Evolutionary conservation across 2,888 invertebrate genomes (phyloP), one percentile per base, ranked within the genome.

Genomic region (Keiferia lycopersicella): DNA sequence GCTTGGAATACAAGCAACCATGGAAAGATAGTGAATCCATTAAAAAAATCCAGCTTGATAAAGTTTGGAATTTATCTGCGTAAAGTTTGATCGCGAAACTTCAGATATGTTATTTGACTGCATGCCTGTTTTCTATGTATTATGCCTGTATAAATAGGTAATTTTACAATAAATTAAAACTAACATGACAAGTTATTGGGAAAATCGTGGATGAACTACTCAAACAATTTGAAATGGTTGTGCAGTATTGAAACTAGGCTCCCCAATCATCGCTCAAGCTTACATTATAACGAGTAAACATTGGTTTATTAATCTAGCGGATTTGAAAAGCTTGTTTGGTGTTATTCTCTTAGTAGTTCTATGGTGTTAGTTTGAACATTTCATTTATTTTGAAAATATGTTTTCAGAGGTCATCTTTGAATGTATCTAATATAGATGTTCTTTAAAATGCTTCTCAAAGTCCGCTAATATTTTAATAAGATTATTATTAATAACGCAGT

Each of bases 401-500:
- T 41, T 41, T 41, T 41, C 0, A 41, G 14, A 41, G 1, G 3
- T n/a, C n/a, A n/a, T n/a, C n/a, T n/a, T n/a, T n/a, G n/a, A 14
- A 41, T 11, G 3, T 14, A 18, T 18, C 10, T 8, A n/a, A n/a
- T n/a, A 18, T 18, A 26, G 26, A 45, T n/a, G n/a, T 50, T 20
- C 20, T 22, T 8, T 45, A 12, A 26, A 53, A 22, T 26, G 58
- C 39, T 58, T 20, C 20, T 39, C 58, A 58, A 58, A 39, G 0
- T 18, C 58, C 39, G 58, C 58, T 39, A 39, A 48, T 41, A n/a
- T 48, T 53, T 22, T 67, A 71, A 69, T 72, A 72, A 73, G 70
- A 77, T 56, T 56, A 56, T 26, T 78, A 79, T 76, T 71, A 75
- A 66, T 81, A 86, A 84, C 80, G 88, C 91, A 91, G 90, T 90